Percentiles rank a stretch among this genome's conserved stretches.
Evolutionary conservation across 2,113 vertebrate genomes (phyloP).

Genomic region (Caloenas nicobarica): DNA sequence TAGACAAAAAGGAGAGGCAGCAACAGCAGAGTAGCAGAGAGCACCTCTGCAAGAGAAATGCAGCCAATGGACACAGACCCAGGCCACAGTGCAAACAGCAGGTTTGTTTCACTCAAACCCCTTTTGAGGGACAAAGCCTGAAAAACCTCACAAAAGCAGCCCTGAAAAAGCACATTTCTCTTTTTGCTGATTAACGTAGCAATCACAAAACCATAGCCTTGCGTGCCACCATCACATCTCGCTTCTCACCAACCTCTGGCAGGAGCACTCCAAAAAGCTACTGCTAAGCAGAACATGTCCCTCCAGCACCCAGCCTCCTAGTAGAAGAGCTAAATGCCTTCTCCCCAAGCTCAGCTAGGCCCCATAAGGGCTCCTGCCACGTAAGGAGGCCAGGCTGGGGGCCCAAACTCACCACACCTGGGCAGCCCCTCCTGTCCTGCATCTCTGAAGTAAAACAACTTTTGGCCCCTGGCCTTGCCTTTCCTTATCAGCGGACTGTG

Average conservation of each 20-base stretch:
- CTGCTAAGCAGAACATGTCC: rapidly evolving
- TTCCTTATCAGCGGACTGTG: rapidly evolving
- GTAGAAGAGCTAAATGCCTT: neutral
- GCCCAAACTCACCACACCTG: neutral
- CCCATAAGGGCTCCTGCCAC: neutral
- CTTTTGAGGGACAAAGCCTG: neutral
- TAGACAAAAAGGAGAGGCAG: neutral
- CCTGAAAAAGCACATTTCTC: neutral
- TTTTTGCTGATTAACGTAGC: neutral
- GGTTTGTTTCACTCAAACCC: neutral
- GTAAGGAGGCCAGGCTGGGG: neutral
- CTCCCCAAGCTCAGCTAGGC: neutral
- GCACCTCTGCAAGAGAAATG: rapidly evolving
- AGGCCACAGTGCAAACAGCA: rapidly evolving
- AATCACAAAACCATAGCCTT: neutral
- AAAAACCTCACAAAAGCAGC: neutral
- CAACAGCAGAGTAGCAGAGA: neutral
- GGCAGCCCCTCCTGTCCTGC: neutral
- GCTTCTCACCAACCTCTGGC: rapidly evolving
- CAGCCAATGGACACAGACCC: rapidly evolving
- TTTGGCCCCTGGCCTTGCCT: neutral
- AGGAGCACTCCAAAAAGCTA: neutral
- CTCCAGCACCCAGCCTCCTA: rapidly evolving
- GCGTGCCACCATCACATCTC: rapidly evolving
- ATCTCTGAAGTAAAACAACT: neutral